These are phyloP conservation scores for Papilio machaon DNA, from an alignment of 1,140 invertebrate genomes.

Conservation along the genomic window DNA sequence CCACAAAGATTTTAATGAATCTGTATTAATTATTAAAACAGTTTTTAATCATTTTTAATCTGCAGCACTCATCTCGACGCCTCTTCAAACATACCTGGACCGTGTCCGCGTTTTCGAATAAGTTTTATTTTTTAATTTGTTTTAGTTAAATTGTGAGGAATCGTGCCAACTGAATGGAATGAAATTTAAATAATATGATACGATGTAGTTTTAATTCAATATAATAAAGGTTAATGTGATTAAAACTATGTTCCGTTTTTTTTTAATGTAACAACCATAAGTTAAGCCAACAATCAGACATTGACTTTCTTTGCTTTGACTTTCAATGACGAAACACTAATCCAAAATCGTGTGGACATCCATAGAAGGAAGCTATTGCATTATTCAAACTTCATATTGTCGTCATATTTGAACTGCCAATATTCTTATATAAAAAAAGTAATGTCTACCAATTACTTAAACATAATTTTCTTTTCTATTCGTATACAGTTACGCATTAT, in stretches of 20 bases:
- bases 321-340: too few relatives aligned
- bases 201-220: background rate
- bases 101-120: conserved; percentile 29
- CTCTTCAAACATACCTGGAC: conserved; percentile 37
- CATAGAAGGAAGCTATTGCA: too few relatives aligned
- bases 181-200: background rate
- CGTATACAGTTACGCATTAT: background rate
- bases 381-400: too few relatives aligned
- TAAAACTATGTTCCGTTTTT: background rate
- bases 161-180: conserved; percentile 34
- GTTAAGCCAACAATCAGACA: too few relatives aligned
- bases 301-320: too few relatives aligned
- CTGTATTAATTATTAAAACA: conserved; percentile 40
- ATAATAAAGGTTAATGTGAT: background rate
- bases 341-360: too few relatives aligned
- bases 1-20: conserved; percentile 37
- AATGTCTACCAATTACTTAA: too few relatives aligned
- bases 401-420: background rate
- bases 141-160: conserved; percentile 35
- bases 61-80: conserved; percentile 27
- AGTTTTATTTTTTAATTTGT: conserved; percentile 35
- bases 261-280: background rate
- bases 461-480: background rate
- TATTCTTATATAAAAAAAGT: background rate
- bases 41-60: conserved; percentile 37